Evolutionary conservation across 1,140 invertebrate species (phyloP).

Genomic region (Ceratina japonica): DNA sequence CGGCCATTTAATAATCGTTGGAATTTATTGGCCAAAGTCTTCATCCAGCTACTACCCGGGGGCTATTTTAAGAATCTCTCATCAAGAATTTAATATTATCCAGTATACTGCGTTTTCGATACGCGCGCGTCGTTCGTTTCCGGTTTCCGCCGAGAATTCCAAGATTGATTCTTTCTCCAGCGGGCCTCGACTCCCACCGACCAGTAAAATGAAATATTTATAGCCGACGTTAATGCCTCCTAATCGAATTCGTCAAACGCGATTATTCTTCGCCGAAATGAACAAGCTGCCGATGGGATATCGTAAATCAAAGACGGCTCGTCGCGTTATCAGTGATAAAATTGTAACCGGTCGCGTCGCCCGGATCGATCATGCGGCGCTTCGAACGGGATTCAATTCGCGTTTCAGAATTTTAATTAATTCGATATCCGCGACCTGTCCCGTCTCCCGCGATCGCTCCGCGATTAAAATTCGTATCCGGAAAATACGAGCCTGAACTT

Average conservation of each 20-base stretch:
- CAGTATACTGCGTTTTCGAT: constrained; percentile 32
- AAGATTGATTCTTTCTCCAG: neutral
- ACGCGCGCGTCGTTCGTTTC: neutral
- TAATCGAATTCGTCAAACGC: too few species aligned
- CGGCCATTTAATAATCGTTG: constrained; percentile 65
- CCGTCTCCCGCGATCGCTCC: neutral
- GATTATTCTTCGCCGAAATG: neutral
- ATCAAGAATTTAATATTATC: constrained; percentile 67
- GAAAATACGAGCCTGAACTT: constrained; percentile 14
- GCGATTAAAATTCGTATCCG: constrained; percentile 34
- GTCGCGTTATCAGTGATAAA: constrained; percentile 16
- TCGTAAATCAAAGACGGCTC: neutral
- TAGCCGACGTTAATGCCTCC: neutral
- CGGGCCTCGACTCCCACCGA: neutral
- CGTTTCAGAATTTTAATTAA: constrained; percentile 29
- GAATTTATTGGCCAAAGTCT: constrained; percentile 63
- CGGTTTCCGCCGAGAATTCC: neutral
- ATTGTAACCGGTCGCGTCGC: constrained; percentile 25
- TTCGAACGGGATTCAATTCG: constrained; percentile 3
- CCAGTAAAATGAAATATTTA: neutral
- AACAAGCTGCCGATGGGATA: neutral
- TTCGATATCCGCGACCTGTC: constrained; percentile 18
- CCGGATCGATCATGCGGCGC: constrained; percentile 6
- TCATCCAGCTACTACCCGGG: constrained; percentile 15
- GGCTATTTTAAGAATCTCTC: constrained; percentile 68